A percentile compares a stretch with the other conserved stretches of the same genome.
phyloP scores from a whole-genome alignment of 2,113 vertebrate genomes.

The Danionella cerebrum region DNA sequence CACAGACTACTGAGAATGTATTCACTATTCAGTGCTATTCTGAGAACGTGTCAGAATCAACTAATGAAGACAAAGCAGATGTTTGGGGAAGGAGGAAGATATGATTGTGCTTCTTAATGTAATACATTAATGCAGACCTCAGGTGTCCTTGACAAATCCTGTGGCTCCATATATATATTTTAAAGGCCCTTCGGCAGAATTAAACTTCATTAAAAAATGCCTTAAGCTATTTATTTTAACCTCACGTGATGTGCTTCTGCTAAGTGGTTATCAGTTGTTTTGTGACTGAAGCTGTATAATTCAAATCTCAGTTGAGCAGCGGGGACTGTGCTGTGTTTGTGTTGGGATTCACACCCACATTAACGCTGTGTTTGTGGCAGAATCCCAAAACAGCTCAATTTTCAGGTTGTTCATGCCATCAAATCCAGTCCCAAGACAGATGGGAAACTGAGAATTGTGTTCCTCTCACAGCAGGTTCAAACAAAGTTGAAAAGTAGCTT shows the following conservation, averaged over 20 bases:
- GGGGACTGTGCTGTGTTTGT: background rate
- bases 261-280: background rate
- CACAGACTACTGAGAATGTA: background rate
- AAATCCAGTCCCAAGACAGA: background rate
- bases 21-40: conserved; percentile 40
- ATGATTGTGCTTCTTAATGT: conserved; percentile 47
- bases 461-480: background rate
- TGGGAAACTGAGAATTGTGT: background rate
- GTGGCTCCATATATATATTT: too few relatives aligned
- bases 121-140: conserved; percentile 50
- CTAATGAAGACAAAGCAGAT: conserved; percentile 59
- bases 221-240: conserved; percentile 1
- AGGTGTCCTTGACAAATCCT: conserved; percentile 52
- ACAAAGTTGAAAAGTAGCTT: conserved; percentile 2
- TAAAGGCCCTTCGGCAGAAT: background rate
- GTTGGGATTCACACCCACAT: background rate
- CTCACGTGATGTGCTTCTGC: background rate
- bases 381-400: background rate
- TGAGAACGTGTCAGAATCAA: conserved; percentile 47
- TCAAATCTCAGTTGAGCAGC: background rate
- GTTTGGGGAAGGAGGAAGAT: conserved; percentile 37
- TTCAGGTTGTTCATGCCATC: conserved; percentile 4
- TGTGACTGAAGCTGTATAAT: conserved; percentile 6
- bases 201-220: background rate
- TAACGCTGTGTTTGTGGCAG: background rate